Conservation (phyloP, 2,888 invertebrate genomes). For the Nemotelus nigrinus region DNA sequence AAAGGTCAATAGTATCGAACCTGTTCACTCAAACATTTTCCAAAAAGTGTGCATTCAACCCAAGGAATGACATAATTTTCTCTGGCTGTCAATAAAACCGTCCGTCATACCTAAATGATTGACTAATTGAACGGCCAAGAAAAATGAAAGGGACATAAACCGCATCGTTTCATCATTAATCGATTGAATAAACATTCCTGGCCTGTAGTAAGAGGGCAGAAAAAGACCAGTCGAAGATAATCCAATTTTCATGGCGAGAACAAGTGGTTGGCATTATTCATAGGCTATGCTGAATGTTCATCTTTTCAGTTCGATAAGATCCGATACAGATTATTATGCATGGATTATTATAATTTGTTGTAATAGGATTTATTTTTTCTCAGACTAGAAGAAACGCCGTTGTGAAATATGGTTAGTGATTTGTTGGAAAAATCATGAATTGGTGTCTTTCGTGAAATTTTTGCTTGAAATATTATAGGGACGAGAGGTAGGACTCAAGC, state of each 20-base stretch:
- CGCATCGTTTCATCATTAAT: not conserved
- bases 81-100: constrained; percentile 7
- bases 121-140: not conserved
- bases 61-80: constrained; percentile 27
- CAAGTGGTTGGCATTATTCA: constrained; percentile 19
- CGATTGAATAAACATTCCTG: not conserved
- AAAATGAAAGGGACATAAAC: not conserved
- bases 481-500: no score
- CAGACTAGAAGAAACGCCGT: no score
- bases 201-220: not conserved
- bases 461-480: no score
- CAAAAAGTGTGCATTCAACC: not conserved
- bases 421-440: no score
- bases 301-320: not conserved
- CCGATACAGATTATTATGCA: constrained; percentile 27
- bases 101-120: constrained; percentile 1
- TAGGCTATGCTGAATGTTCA: not conserved
- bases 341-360: constrained; percentile 9
- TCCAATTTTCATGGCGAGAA: constrained; percentile 20
- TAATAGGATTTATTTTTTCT: constrained; percentile 31
- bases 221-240: constrained; percentile 32
- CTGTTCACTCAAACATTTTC: not conserved
- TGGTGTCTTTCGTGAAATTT: no score
- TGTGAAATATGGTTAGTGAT: no score
- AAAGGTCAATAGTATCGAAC: not conserved